Conservation (phyloP, 2,113 vertebrate species). For the Noctilio leporinus region DNA sequence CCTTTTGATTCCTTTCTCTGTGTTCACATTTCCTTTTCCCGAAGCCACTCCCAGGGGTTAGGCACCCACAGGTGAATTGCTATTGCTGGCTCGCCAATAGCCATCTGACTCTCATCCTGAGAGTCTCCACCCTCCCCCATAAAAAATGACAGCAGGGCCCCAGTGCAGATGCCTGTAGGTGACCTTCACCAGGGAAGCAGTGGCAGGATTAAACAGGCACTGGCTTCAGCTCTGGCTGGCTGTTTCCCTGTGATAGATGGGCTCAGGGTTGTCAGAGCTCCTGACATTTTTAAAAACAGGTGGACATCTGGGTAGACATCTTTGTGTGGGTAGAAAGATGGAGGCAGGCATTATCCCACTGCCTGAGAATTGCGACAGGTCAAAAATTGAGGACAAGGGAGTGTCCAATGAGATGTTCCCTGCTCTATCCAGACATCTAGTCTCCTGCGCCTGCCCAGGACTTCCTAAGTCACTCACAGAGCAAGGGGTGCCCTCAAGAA, state of each 20-base stretch:
- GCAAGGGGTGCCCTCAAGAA: background rate
- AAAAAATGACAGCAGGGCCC: background rate
- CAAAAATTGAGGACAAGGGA: background rate
- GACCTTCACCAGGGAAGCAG: background rate
- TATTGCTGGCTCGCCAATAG: background rate
- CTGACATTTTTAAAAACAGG: background rate
- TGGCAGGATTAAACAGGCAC: background rate
- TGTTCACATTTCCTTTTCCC: background rate
- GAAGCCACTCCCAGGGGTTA: background rate
- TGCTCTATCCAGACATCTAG: background rate
- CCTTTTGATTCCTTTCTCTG: background rate
- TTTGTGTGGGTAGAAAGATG: background rate
- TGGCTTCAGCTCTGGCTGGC: background rate
- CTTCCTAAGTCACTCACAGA: background rate
- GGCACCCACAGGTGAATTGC: background rate
- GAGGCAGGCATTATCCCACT: background rate
- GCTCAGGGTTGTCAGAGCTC: background rate
- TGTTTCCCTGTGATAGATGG: background rate
- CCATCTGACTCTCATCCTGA: background rate
- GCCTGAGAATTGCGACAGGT: background rate
- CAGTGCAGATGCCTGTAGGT: background rate
- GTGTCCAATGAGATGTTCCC: background rate
- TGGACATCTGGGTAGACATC: background rate
- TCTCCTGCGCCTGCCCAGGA: background rate
- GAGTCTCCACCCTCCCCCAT: background rate